Evolutionary conservation across 2,888 invertebrate genomes (phyloP), one percentile per base, ranked within the genome.

Genomic region (Opisthograptis luteolata): DNA sequence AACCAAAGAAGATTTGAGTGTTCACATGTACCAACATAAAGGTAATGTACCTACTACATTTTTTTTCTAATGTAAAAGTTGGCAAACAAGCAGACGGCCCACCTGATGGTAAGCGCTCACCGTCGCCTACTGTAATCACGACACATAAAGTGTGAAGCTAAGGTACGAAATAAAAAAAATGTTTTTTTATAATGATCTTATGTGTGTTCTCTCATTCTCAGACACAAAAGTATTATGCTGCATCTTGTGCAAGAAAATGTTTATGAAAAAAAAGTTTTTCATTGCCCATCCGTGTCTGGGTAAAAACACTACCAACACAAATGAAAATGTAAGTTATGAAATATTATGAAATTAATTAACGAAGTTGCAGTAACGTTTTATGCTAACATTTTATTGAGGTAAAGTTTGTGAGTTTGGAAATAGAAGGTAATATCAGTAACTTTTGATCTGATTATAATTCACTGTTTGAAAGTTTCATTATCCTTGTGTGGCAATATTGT

Each of bases 201-300:
- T 22, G 1, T 36, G 8, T 9, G 12, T 12, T n/a, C n/a, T n/a
- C n/a, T n/a, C n/a, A n/a, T 34, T 86, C 84, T 55, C 72, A 88
- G 87, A 80, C 54, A 68, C 62, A 5, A 81, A 76, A 60, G 64
- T 86, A 1, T 55, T 76, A 6, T 76, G 74, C 51, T 89, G 88
- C 62, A 48, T 73, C 24, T 28, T 73, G n/a, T 88, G 88, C 62
- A 86, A 85, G 56, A 86, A 81, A 63, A 81, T 79, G 66, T 88
- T 74, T 64, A 42, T 84, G n/a, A 80, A 79, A 27, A 78, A 65
- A 48, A 70, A 68, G 17, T 64, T 71, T 34, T 84, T 82, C 54
- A 76, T 78, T 25, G 42, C 60, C 8, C 88, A 88, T 58, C 47
- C 39, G 2, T 88, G 88, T 62, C 45, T 52, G 39, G 67, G 66